These are phyloP conservation scores for Sebastiscus tertius DNA, from an alignment of 2,797 vertebrate species.

Conservation along the genomic window DNA sequence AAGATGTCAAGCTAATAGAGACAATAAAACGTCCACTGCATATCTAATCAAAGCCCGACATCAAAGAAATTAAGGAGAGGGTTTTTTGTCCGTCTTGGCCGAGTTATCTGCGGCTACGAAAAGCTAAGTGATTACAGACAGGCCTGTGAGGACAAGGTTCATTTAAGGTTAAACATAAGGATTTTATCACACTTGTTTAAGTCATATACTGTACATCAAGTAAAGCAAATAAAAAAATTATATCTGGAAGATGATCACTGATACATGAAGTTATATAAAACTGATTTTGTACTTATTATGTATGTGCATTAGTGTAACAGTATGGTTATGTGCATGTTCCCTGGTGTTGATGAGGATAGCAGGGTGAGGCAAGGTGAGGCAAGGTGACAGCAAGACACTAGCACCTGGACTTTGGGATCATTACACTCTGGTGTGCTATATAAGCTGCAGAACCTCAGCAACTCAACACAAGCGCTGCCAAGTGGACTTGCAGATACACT, in stretches of 20 bases:
- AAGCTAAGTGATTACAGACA: slow-evolving; percentile 8
- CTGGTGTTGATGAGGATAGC: slow-evolving; percentile 20
- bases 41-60: slow-evolving; percentile 36
- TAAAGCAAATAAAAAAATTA: background rate
- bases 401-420: slow-evolving; percentile 76
- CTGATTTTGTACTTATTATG: background rate
- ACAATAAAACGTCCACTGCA: slow-evolving; percentile 13
- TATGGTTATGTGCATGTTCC: background rate
- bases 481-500: slow-evolving; percentile 55
- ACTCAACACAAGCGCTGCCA: slow-evolving; percentile 49
- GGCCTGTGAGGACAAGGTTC: background rate
- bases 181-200: background rate
- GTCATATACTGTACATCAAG: background rate
- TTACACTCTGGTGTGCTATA: slow-evolving; percentile 58
- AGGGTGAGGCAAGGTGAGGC: slow-evolving; percentile 66
- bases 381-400: slow-evolving; percentile 70
- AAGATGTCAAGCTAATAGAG: slow-evolving; percentile 11
- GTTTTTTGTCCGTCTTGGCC: background rate
- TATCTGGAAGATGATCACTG: background rate
- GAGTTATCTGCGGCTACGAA: background rate
- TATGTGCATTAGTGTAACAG: background rate
- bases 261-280: background rate
- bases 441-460: slow-evolving; percentile 40
- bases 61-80: slow-evolving; percentile 5
- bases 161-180: background rate